A percentile compares a stretch with the other conserved stretches of the same genome.
Evolutionary conservation across 2,888 invertebrate species (phyloP).

Genomic region (Furcula furcula): DNA sequence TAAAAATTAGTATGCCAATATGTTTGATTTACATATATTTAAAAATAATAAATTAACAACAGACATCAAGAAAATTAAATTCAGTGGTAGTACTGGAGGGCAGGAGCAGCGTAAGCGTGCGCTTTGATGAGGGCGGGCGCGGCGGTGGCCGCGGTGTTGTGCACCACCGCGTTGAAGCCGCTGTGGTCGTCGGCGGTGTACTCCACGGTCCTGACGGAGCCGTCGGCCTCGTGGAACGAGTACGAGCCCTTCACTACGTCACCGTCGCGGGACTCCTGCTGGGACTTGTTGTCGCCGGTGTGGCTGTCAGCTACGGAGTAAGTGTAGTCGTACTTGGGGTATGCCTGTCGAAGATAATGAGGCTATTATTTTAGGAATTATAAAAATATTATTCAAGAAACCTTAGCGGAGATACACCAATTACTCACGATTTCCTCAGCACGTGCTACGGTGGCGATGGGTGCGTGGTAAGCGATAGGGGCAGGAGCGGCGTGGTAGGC

Average conservation of each 20-base stretch:
- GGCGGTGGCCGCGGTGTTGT: slow-evolving; percentile 29
- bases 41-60: too few relatives aligned
- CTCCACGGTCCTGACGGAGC: slow-evolving; percentile 58
- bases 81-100: slow-evolving; percentile 14
- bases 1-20: too few relatives aligned
- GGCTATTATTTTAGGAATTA: too few relatives aligned
- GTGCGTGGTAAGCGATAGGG: slow-evolving; percentile 23
- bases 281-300: slow-evolving; percentile 64
- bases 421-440: slow-evolving; percentile 38
- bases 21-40: too few relatives aligned
- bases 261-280: slow-evolving; percentile 59
- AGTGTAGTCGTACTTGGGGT: slow-evolving; percentile 74
- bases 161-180: slow-evolving; percentile 41
- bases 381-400: too few relatives aligned
- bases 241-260: slow-evolving; percentile 60
- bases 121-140: slow-evolving; percentile 22
- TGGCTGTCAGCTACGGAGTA: slow-evolving; percentile 66
- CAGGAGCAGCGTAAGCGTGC: slow-evolving; percentile 6
- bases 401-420: too few relatives aligned
- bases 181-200: slow-evolving; percentile 61
- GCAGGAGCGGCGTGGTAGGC: slow-evolving; percentile 24
- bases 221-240: slow-evolving; percentile 61
- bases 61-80: too few relatives aligned
- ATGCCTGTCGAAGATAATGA: too few relatives aligned
- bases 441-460: slow-evolving; percentile 32